phyloP scores from a whole-genome alignment of 2,797 vertebrate genomes.

The Lacerta bilineata region DNA sequence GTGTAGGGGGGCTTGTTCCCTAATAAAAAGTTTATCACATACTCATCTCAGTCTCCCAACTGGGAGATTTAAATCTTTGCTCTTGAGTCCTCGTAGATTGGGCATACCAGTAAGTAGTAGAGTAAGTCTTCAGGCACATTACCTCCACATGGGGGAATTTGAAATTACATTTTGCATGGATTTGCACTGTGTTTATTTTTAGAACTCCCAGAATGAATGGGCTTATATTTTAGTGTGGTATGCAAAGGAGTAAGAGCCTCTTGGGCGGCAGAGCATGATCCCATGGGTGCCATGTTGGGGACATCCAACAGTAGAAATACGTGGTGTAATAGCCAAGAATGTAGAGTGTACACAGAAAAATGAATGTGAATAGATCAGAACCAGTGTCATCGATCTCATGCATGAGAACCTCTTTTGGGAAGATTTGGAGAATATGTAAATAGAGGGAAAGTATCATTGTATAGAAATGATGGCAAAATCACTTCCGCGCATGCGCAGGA shows the following conservation, averaged over 20 bases:
- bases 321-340: background rate
- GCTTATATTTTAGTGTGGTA: background rate
- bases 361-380: background rate
- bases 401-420: background rate
- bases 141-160: too few relatives aligned
- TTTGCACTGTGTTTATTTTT: background rate
- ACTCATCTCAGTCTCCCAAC: too few relatives aligned
- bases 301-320: background rate
- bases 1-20: too few relatives aligned
- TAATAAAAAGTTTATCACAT: too few relatives aligned
- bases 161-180: background rate
- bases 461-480: background rate
- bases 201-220: background rate
- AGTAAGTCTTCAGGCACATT: too few relatives aligned
- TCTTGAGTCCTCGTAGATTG: too few relatives aligned
- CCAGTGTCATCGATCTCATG: background rate
- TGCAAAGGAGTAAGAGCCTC: background rate
- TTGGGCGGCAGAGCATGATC: background rate
- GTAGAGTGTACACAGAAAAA: background rate
- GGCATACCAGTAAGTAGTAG: too few relatives aligned
- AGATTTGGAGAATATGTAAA: background rate
- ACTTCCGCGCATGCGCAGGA: too few relatives aligned
- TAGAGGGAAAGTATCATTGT: background rate
- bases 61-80: too few relatives aligned
- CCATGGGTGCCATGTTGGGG: background rate